Conservation (phyloP, 1,140 invertebrate genomes). For the Zophobas atratus region DNA sequence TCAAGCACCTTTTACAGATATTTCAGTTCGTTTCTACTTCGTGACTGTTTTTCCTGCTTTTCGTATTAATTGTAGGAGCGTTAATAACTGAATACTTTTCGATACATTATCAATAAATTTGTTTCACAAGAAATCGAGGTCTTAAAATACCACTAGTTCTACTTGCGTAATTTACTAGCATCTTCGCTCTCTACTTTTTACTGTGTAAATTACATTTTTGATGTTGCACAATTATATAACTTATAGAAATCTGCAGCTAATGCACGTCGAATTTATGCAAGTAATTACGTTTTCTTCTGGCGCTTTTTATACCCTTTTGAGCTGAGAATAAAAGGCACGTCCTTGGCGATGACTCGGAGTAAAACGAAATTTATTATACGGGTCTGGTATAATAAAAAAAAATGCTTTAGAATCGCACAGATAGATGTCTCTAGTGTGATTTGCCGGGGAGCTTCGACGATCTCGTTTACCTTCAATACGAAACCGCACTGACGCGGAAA, state of each 20-base stretch:
- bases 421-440: conserved; percentile 32
- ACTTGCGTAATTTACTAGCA: conserved; percentile 40
- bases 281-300: conserved; percentile 12
- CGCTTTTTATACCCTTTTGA: background rate
- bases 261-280: conserved; percentile 18
- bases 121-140: conserved; percentile 39
- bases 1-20: background rate
- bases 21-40: background rate
- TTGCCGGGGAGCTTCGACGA: background rate
- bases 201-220: conserved; percentile 38
- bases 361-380: conserved; percentile 9
- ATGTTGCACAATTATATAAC: conserved; percentile 40
- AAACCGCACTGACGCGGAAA: conserved; percentile 24
- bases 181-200: conserved; percentile 35
- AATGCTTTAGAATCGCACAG: conserved; percentile 1
- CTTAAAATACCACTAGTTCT: conserved; percentile 39
- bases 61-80: no score
- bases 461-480: conserved; percentile 25
- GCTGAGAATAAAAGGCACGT: background rate
- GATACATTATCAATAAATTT: conserved; percentile 24
- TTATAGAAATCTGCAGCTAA: conserved; percentile 19
- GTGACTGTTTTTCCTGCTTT: no score
- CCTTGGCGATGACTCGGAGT: conserved; percentile 15
- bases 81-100: conserved; percentile 5
- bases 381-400: background rate